Conservation (phyloP, 2,113 vertebrate genomes). For the Aviceda subcristata region DNA sequence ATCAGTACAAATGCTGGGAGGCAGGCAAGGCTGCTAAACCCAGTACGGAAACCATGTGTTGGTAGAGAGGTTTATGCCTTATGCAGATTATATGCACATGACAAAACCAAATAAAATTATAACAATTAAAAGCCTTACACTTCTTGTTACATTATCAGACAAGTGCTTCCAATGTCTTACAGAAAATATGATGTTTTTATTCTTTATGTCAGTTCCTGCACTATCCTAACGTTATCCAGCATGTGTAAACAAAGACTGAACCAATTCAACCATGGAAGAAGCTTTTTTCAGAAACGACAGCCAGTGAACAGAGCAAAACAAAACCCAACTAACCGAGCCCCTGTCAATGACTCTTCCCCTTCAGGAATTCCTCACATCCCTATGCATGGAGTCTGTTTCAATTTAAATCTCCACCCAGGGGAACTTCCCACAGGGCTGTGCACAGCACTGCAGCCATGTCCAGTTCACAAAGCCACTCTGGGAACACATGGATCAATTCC, state of each 20-base stretch:
- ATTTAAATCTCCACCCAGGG: not conserved
- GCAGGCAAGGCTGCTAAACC: not conserved
- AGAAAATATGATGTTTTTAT: not conserved
- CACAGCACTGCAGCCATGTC: not conserved
- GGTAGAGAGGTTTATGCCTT: not conserved
- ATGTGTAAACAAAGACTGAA: not conserved
- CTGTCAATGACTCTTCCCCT: not conserved
- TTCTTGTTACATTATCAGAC: not conserved
- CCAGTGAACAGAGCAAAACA: not conserved
- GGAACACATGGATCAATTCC: not conserved
- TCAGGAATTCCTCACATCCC: not conserved
- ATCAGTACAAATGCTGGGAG: fast-evolving
- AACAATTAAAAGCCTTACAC: not conserved
- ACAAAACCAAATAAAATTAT: not conserved
- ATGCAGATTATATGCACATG: too few relatives aligned
- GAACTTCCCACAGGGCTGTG: not conserved
- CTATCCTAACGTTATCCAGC: not conserved
- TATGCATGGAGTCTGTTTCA: not conserved
- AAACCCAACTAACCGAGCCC: not conserved
- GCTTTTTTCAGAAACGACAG: not conserved
- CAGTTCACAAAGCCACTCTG: not conserved
- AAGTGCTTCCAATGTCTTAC: not conserved
- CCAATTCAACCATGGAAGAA: too few relatives aligned
- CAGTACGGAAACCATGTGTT: fast-evolving
- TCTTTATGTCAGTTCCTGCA: not conserved